Percentiles rank a stretch among this genome's conserved stretches.
These are phyloP conservation scores for Mobula birostris DNA, from an alignment of 2,113 vertebrate species.

Conservation along the genomic window DNA sequence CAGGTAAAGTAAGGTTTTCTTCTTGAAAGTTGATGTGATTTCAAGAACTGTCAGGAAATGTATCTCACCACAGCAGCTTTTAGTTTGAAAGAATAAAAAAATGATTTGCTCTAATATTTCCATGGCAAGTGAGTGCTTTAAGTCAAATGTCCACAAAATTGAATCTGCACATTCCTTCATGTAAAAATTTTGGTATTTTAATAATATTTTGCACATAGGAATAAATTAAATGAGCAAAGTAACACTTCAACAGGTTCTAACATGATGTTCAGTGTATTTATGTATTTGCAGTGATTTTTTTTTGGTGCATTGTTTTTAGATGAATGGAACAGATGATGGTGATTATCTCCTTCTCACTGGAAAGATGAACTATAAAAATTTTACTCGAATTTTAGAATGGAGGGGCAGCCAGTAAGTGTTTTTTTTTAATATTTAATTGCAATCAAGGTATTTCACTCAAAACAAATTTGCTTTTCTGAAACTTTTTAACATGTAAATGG, in stretches of 20 bases:
- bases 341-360: constrained; percentile 82
- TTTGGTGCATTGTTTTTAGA: constrained; percentile 54
- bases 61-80: background rate
- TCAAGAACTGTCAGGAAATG: background rate
- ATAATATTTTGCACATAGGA: background rate
- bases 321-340: constrained; percentile 78
- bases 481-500: too few species aligned
- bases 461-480: background rate
- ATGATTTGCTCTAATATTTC: background rate
- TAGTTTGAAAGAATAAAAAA: background rate
- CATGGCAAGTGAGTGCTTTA: background rate
- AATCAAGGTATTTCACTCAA: background rate
- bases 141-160: background rate
- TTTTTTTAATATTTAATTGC: background rate
- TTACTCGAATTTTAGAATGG: constrained; percentile 80
- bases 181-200: background rate
- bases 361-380: constrained; percentile 71
- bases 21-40: background rate
- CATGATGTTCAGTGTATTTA: background rate
- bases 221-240: background rate
- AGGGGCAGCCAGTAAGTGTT: constrained; percentile 67
- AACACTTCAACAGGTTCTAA: background rate
- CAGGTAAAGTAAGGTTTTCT: background rate
- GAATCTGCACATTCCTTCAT: background rate
- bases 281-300: constrained; percentile 31